These are phyloP conservation scores for Polypedilum pembai DNA, from an alignment of 1,140 invertebrate species.

Conservation along the genomic window DNA sequence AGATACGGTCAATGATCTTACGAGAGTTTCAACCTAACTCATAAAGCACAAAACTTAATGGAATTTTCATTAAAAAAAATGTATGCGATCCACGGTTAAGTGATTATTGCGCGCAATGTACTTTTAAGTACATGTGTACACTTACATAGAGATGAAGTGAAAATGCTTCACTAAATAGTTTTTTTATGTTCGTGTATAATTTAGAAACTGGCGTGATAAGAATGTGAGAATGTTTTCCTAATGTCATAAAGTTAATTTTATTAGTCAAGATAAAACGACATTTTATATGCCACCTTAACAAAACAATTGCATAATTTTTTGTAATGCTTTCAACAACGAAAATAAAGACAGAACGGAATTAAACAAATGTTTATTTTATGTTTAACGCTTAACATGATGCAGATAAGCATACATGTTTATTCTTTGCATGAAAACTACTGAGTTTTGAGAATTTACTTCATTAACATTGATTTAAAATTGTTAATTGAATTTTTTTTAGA, in stretches of 20 bases:
- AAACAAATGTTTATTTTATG: too few species aligned
- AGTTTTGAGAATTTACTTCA: background rate
- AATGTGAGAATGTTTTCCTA: background rate
- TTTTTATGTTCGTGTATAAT: background rate
- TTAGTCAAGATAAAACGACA: background rate
- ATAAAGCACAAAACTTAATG: conserved; percentile 1
- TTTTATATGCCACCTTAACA: too few species aligned
- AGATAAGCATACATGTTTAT: too few species aligned
- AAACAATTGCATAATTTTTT: too few species aligned
- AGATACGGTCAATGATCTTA: conserved; percentile 24
- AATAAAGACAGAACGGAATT: too few species aligned
- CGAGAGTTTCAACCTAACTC: background rate
- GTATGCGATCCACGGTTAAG: background rate
- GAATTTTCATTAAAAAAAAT: background rate
- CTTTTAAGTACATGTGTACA: background rate
- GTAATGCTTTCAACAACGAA: too few species aligned
- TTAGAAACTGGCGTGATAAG: background rate
- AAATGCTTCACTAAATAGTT: background rate
- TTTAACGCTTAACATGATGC: too few species aligned
- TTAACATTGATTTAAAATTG: background rate
- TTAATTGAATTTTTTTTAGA: too few species aligned
- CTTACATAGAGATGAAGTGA: background rate
- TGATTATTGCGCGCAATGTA: background rate
- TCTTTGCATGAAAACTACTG: background rate
- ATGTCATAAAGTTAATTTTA: background rate